Evolutionary conservation across 2,113 vertebrate species (phyloP).

Genomic region (Corythornis cristatus): DNA sequence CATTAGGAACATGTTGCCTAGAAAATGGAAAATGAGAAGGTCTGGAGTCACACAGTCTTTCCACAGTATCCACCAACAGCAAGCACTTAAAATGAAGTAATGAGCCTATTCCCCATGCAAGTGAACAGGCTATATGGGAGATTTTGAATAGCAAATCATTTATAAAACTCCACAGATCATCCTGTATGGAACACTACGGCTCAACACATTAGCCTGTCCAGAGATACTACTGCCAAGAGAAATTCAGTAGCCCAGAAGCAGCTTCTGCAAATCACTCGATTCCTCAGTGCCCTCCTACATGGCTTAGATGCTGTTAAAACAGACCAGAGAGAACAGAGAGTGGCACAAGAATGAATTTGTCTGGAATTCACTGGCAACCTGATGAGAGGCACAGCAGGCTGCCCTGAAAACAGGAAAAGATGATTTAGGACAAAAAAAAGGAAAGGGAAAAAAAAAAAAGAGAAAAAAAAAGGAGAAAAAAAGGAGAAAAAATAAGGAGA

Average conservation of each 20-base stretch:
- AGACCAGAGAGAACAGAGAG: constrained; percentile 54
- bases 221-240: neutral
- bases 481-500: neutral
- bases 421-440: constrained; percentile 43
- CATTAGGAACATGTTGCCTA: neutral
- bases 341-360: constrained; percentile 31
- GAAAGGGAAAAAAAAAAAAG: neutral
- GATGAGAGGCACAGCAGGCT: constrained; percentile 71
- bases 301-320: neutral
- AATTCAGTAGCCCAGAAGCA: constrained; percentile 3
- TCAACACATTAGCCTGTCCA: neutral
- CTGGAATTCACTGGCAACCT: constrained; percentile 71
- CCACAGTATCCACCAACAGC: neutral
- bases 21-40: neutral
- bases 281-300: neutral
- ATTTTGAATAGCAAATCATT: neutral
- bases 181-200: accelerated
- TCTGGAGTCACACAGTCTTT: neutral
- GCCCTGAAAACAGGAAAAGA: constrained; percentile 75
- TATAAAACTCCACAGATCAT: neutral
- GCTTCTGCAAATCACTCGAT: neutral
- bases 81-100: neutral
- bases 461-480: neutral
- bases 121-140: neutral
- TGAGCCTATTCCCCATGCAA: neutral